Percentiles rank a stretch among this genome's conserved stretches.
Conservation (phyloP, 2,888 invertebrate genomes). For the Drosophila buzzatii region DNA sequence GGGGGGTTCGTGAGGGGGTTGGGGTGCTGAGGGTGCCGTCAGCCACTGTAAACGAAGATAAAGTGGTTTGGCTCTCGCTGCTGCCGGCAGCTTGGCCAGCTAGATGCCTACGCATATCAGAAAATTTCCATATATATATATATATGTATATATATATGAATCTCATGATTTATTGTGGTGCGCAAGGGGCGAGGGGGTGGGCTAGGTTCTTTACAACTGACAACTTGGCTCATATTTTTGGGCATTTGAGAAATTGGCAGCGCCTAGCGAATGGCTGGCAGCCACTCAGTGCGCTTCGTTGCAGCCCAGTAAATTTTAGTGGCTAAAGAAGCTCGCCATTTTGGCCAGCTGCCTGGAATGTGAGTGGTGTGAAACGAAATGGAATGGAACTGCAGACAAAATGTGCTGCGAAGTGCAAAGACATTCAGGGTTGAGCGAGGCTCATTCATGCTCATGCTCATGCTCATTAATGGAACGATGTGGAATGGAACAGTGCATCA, state of each 20-base stretch:
- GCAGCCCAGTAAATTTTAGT: slow-evolving; percentile 61
- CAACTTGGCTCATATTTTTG: slow-evolving; percentile 66
- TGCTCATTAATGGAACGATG: not conserved
- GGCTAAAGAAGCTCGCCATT: slow-evolving; percentile 18
- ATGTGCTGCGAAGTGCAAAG: too few relatives aligned
- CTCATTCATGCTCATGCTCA: too few relatives aligned
- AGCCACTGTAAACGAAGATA: slow-evolving; percentile 54
- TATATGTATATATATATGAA: not conserved
- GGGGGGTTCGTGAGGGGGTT: not conserved
- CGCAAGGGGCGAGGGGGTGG: not conserved
- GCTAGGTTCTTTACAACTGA: slow-evolving; percentile 28
- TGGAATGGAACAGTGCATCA: not conserved
- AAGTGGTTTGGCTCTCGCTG: slow-evolving; percentile 59
- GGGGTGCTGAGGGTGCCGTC: slow-evolving; percentile 3
- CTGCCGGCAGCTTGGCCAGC: slow-evolving; percentile 42
- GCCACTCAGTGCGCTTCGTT: slow-evolving; percentile 57
- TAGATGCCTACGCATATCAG: slow-evolving; percentile 38
- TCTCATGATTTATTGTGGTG: slow-evolving; percentile 7
- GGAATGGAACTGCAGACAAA: not conserved
- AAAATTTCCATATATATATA: not conserved
- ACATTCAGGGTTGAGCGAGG: not conserved
- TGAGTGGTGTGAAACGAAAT: not conserved
- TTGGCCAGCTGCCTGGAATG: slow-evolving; percentile 42
- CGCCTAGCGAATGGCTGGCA: slow-evolving; percentile 39
- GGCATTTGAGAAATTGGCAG: slow-evolving; percentile 70